Base-by-base conservation (phyloP, 92 coral and sea anemone genomes). In the Meandrina meandrites region DNA sequence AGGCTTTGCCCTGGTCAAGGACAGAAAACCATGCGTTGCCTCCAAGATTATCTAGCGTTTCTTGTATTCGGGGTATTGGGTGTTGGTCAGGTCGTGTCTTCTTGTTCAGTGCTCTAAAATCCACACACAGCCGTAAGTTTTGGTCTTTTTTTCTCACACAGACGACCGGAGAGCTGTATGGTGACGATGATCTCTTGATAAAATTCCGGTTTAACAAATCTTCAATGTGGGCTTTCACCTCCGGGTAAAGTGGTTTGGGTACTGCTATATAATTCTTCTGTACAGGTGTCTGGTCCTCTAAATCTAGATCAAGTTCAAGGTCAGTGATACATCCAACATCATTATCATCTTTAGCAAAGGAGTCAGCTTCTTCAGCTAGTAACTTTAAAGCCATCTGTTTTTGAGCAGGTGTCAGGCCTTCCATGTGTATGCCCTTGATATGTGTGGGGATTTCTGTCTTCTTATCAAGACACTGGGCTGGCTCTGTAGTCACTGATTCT, bases 1-100 rank as follows among this genome's bases (percentile, higher is more conserved):
- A 93, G 11, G 94, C 94, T 42, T 91, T 91, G 7, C 94, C 91
- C 84, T 94, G 93, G 87, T 94, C 92, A 8, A 91, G 89, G 40
- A 91, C 94, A 42, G 86, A 76, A 79, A 93, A 93, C 92, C 94
- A 91, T 19, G 85, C 31, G 87, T 91, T 93, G 40, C 94, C 96
- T 28, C 96, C 92, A 42, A 93, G 88, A 85, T 91, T 93, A 50
- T 91, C 93, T 24, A 89, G 88, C 21, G 90, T 81, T 78, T 89
- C 96, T 78, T 88, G 91, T 81, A 82, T 93, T 57, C 91, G 79
- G 34, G 96, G 92, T 30, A 93, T 91, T 42, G 96, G 96, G 70
- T 92, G 92, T n/a, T 92, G 90, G 60, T 88, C 87, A 53, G 89
- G 89, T 40, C 69, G 75, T 32, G 94, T 93, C 68, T 91, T 94